phyloP scores from a whole-genome alignment of 2,888 invertebrate genomes.

The Anorthoa munda region DNA sequence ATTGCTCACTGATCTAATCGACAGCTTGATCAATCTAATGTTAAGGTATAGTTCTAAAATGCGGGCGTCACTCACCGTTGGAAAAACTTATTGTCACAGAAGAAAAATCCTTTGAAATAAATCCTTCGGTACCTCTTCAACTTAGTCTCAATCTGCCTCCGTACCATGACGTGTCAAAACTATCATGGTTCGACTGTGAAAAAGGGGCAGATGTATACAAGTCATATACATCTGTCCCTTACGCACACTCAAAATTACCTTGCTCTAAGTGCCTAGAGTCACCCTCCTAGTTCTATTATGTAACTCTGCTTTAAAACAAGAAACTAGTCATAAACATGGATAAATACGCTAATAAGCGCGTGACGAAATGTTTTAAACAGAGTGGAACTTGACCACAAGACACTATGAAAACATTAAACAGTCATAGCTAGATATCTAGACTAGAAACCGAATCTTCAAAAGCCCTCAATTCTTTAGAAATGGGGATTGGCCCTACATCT shows the following conservation, averaged over 20 bases:
- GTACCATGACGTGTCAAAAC: too few species aligned
- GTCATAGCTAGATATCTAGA: not conserved
- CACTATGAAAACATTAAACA: not conserved
- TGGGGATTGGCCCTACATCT: too few species aligned
- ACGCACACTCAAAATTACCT: too few species aligned
- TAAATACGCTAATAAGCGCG: slow-evolving; percentile 25
- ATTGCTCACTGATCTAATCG: slow-evolving; percentile 4
- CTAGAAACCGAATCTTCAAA: not conserved
- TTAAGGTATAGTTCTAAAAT: not conserved
- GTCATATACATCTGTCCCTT: too few species aligned
- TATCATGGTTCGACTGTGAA: too few species aligned
- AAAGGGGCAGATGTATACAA: too few species aligned
- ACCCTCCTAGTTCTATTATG: not conserved
- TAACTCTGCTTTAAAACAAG: not conserved
- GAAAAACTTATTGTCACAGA: not conserved
- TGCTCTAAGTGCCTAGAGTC: too few species aligned
- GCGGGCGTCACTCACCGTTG: not conserved
- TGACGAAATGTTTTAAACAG: slow-evolving; percentile 40
- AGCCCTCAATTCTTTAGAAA: not conserved
- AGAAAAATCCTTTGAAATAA: not conserved
- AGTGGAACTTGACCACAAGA: slow-evolving; percentile 22
- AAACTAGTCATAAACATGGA: slow-evolving; percentile 21
- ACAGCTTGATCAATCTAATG: not conserved
- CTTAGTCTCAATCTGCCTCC: not conserved
- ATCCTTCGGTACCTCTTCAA: not conserved